Base-by-base conservation (phyloP, 2,113 vertebrate species). In the Verasper variegatus region DNA sequence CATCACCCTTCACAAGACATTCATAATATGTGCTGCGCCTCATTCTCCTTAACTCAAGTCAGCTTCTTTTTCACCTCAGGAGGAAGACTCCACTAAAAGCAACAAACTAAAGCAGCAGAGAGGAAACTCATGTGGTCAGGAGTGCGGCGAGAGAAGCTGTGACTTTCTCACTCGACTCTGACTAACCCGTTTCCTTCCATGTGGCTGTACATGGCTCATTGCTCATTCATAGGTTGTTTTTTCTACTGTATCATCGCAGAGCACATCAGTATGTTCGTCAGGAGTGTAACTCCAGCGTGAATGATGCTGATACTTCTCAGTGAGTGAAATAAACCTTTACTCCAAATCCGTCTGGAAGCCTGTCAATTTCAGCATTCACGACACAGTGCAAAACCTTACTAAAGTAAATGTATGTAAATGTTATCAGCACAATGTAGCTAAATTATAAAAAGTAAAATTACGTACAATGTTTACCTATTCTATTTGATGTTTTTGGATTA, bases 71-170 rank as follows among this genome's bases (percentile, higher is more conserved):
- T 88, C 74, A 68, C 81, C 70, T 82, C 70, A 47, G 63, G 66
- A 87, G 74, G 59, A 82, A 86, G 85, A 76, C 80, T 87, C 75
- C 79, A 64, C 80, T 23, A 4, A 71, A 68, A 18, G 18, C 21
- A 49, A 65, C 83, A 71, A 64, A 74, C 58, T 62, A 78, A 75
- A 71, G 68, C 78, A 42, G 64, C 81, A 79, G 73, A 87, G 76
- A 88, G 77, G 90, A 91, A 89, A 87, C 81, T 69, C 18, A 11
- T 71, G 83, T 37, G 63, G 88, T 75, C 17, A 64, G 67, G 49
- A 80, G 58, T 47, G 54, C 37, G 13, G 74, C 74, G 3, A 78
- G 61, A 82, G 71, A 68, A 83, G 82, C 68, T 71, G 76, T 52
- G 74, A 80, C 78, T 85, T 91, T 87, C 86, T 87, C 80, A 35